These are phyloP conservation scores for Molorchus minor DNA, from an alignment of 2,888 invertebrate species.

Conservation along the genomic window DNA sequence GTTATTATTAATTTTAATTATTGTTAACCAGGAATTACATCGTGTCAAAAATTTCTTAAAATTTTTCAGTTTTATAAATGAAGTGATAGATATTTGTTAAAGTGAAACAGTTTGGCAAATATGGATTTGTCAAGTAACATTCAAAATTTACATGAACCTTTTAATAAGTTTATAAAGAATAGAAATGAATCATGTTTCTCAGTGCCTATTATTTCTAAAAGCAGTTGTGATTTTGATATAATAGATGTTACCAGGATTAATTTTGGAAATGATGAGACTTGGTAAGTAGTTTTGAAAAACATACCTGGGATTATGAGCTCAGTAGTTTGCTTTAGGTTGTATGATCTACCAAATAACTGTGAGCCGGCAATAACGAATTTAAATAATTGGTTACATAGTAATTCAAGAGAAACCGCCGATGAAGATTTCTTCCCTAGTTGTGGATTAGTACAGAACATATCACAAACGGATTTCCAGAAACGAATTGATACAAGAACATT, in stretches of 20 bases:
- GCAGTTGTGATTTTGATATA: conserved; percentile 50
- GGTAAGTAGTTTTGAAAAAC: conserved; percentile 61
- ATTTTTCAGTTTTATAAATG: no score
- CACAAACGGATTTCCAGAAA: conserved; percentile 53
- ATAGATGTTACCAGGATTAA: conserved; percentile 68
- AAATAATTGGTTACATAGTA: conserved; percentile 32
- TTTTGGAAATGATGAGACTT: conserved; percentile 69
- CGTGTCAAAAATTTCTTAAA: no score
- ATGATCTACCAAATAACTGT: conserved; percentile 20
- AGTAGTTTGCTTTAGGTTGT: conserved; percentile 37
- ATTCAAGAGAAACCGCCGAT: conserved; percentile 19
- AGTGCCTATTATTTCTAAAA: conserved; percentile 8
- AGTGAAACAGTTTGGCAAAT: conserved; percentile 41
- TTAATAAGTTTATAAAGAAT: conserved; percentile 34
- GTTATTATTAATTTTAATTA: no score
- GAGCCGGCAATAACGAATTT: conserved; percentile 32
- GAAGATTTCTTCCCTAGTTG: conserved; percentile 7
- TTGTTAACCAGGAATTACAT: no score
- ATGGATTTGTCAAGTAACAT: conserved; percentile 56
- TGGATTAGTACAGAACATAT: conserved; percentile 4
- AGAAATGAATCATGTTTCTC: conserved; percentile 24
- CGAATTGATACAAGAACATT: conserved; percentile 75
- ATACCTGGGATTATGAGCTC: background rate
- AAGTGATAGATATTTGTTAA: conserved; percentile 30
- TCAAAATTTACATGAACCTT: conserved; percentile 46